Conservation (phyloP, 2,113 vertebrate genomes). For the Delphinapterus leucas region DNA sequence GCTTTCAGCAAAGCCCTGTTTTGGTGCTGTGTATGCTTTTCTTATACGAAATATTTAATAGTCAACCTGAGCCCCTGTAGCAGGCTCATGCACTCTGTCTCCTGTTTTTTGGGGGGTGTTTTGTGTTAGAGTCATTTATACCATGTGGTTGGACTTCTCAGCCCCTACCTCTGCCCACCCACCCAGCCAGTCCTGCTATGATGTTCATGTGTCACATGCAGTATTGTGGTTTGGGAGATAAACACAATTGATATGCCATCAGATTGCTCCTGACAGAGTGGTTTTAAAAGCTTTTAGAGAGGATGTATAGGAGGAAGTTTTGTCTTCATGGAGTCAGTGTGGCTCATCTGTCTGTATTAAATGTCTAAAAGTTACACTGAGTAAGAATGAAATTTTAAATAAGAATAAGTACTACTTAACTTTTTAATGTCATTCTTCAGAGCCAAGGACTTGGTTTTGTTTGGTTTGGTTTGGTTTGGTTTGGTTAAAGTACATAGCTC, state of each 20-base stretch:
- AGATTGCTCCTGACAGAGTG: constrained; percentile 83
- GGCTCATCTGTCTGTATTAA: constrained; percentile 85
- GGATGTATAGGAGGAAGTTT: constrained; percentile 80
- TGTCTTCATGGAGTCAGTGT: constrained; percentile 79
- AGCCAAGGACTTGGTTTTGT: constrained; percentile 63
- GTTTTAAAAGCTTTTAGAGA: constrained; percentile 85
- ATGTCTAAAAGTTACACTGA: constrained; percentile 78
- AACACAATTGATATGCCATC: constrained; percentile 80
- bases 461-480: background rate
- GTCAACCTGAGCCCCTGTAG: constrained; percentile 34
- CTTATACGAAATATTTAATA: constrained; percentile 70
- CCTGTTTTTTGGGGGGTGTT: constrained; percentile 49
- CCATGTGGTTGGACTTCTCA: constrained; percentile 32
- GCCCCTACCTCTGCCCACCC: background rate
- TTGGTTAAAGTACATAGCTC: constrained; percentile 48
- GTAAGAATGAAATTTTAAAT: constrained; percentile 83
- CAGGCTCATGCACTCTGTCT: constrained; percentile 29
- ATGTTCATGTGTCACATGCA: constrained; percentile 67
- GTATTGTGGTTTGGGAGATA: constrained; percentile 55
- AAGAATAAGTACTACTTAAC: constrained; percentile 84
- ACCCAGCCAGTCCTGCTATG: background rate
- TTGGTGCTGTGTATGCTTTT: constrained; percentile 47
- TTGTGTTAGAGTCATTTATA: constrained; percentile 69
- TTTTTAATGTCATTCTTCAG: constrained; percentile 82
- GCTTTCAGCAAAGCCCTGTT: constrained; percentile 28